Percentiles rank a stretch among this genome's conserved stretches.
Conservation (phyloP, 2,113 vertebrate genomes). For the Alexandromys fortis region DNA sequence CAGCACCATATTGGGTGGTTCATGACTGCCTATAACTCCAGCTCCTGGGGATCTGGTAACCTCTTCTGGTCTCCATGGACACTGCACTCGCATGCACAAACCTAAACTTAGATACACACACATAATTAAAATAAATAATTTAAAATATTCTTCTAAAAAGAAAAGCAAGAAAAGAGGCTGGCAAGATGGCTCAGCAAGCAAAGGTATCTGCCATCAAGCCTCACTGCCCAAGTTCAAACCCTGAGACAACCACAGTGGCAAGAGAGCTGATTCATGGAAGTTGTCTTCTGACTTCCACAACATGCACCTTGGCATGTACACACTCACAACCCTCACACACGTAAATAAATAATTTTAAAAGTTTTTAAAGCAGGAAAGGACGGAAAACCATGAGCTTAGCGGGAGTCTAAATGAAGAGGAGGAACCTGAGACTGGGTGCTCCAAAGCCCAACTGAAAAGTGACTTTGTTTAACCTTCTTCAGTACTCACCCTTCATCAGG, state of each 20-base stretch:
- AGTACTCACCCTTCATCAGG: background rate
- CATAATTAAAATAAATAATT: background rate
- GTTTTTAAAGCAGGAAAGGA: background rate
- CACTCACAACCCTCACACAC: background rate
- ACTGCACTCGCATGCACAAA: background rate
- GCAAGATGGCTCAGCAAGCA: background rate
- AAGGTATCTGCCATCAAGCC: background rate
- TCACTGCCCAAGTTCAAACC: background rate
- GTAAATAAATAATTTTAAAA: background rate
- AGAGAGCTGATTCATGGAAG: background rate
- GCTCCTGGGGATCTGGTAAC: background rate
- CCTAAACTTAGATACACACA: background rate
- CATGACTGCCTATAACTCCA: background rate
- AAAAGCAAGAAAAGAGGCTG: background rate
- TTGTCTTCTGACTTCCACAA: background rate
- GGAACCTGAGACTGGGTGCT: background rate
- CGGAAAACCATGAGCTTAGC: background rate
- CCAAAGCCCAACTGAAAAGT: constrained; percentile 4
- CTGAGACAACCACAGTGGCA: background rate
- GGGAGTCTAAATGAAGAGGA: background rate
- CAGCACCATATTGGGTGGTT: background rate
- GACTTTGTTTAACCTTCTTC: background rate
- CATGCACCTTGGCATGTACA: background rate
- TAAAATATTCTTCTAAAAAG: background rate
- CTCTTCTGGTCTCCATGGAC: background rate